Evolutionary conservation across 2,888 invertebrate genomes (phyloP).

Genomic region (Eubasilissa splendida): DNA sequence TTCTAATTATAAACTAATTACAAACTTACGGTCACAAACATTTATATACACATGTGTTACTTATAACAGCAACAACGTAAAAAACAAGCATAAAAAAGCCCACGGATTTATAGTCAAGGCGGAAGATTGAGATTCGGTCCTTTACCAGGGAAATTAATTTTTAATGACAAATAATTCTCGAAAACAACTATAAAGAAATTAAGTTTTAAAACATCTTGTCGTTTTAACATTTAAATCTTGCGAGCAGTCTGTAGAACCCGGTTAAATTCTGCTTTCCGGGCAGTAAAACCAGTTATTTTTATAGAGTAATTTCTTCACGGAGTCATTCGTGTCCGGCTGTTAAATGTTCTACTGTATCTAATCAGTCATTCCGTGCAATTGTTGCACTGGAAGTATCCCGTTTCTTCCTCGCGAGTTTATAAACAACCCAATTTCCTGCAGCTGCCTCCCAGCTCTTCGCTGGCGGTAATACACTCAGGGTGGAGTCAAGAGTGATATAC

Average conservation of each 20-base stretch:
- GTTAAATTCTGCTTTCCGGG: not conserved
- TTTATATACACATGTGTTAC: too few species aligned
- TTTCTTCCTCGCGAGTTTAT: not conserved
- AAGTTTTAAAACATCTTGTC: too few species aligned
- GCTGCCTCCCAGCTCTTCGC: conserved; percentile 2
- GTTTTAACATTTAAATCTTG: too few species aligned
- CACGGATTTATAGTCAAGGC: too few species aligned
- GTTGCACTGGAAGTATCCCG: conserved; percentile 12
- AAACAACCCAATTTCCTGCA: conserved; percentile 38
- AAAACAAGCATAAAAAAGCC: too few species aligned
- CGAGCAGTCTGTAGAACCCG: not conserved
- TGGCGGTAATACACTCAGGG: conserved; percentile 30
- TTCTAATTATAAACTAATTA: too few species aligned
- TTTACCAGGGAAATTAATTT: too few species aligned
- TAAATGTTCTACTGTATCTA: conserved; percentile 2
- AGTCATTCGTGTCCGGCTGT: not conserved
- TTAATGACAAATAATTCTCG: too few species aligned
- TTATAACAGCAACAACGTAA: too few species aligned
- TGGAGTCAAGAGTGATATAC: conserved; percentile 39
- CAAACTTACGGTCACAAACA: too few species aligned
- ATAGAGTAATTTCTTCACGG: conserved; percentile 8
- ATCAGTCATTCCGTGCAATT: conserved; percentile 34
- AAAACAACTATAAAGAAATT: too few species aligned
- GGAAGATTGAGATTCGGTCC: too few species aligned
- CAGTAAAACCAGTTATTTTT: conserved; percentile 18